Base-by-base conservation (phyloP, 2,888 invertebrate genomes). In the Steinernema scapterisci region DNA sequence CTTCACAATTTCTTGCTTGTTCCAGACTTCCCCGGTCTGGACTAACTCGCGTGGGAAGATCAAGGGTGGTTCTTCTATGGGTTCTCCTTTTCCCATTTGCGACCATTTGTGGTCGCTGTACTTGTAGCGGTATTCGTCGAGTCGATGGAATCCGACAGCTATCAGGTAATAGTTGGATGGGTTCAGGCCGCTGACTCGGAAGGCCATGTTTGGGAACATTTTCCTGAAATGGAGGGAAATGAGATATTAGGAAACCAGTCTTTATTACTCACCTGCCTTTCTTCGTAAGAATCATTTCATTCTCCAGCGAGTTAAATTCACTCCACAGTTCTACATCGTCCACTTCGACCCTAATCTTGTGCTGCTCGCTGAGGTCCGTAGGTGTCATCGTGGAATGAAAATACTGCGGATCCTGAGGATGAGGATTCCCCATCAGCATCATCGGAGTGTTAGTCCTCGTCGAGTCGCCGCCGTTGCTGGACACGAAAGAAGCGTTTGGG, bases 181-280 rank as follows among this genome's bases (percentile, higher is more conserved):
- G 63, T 31, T 27, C 5, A 63, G 27, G 11, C 63, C 63, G 11
- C 27, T 31, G 16, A 63, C 27, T 3, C 25, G 21, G 19, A 63
- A 31, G 5, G 3, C n/a, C 13, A 63, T 63, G 13, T 63, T 27
- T 16, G 63, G 63, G 63, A 63, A 63, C 31, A 63, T 31, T 25
- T 63, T 63, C n/a, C 63, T 63, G 27, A 63, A 63, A 63, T 21
- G 2, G 3, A 6, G 38, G 38, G 3, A 9, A 38, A 6, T 38
- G 9, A 38, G 9, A 38, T 3, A 38, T 38, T 38, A 38, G 9
- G 9, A 38, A 38, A 38, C 38, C 3, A 38, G 38, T 6, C 38
- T 38, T 38, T n/a, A n/a, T n/a, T n/a, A 63, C 63, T 63, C 31
- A 63, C 63, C 63, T 63, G 27, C 63, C 63, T 31, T 63, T 63